Base-by-base conservation (phyloP, 64 coral and sea anemone species). In the Orbicella faveolata region DNA sequence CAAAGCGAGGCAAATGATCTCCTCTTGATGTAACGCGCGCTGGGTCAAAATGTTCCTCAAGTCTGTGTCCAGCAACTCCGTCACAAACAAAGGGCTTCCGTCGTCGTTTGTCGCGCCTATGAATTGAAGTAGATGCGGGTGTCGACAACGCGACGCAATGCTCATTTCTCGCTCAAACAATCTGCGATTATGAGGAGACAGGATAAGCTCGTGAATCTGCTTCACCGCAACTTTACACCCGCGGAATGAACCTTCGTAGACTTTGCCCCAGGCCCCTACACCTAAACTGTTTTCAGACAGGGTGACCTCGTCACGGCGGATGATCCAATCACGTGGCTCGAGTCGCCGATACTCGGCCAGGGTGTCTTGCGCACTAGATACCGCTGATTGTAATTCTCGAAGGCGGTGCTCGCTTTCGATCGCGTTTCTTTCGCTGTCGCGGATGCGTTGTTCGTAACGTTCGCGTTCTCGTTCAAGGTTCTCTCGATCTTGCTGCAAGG, bases 141-240 rank as follows among this genome's bases (percentile, higher is more conserved):
- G 96, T 0, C 96, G 90, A 77, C 93, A 95, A 0, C 94, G 90
- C 30, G 96, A 87, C 0, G 96, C 93, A 15, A 98, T 98, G 59
- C 94, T 92, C 96, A 98, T 98, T 87, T 98, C 96, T 3, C 96
- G 93, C 69, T 95, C 94, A 89, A 98, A 98, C 7, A 95, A 65
- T 77, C 96, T 79, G 33, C 87, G 61, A 63, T 98, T 98, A 61
- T 98, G 93, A 18, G 96, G 93, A 14, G 96, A 98, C 0, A 98
- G 93, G 53, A 98, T 98, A 1, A 95, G 57, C 2, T 95, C 93
- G 14, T 98, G 96, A 80, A 98, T 95, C 63, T 91, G 90, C 62
- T 98, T 98, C 0, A 95, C 96, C 1, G 96, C 96, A 11, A 98
- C 91, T 30, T 90, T 74, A 61, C 80, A 89, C 9, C 90, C 91